These are phyloP conservation scores for Cynopterus brachyotis DNA, from an alignment of 2,113 vertebrate species.

Conservation along the genomic window DNA sequence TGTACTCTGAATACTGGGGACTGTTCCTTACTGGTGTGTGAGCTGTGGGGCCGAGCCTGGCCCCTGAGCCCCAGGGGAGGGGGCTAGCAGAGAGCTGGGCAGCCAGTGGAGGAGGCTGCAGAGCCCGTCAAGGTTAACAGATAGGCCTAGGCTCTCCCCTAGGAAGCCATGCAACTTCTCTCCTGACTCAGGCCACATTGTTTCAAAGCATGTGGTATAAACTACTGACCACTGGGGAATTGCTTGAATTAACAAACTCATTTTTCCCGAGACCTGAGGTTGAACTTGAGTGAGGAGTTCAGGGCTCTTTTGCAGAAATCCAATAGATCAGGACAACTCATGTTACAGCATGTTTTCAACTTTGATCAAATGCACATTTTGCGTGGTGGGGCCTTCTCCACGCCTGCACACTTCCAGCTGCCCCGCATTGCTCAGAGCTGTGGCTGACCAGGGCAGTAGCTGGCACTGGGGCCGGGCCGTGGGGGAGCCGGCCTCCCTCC, in stretches of 20 bases:
- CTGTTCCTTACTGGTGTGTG: not conserved
- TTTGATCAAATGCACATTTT: slow-evolving; percentile 78
- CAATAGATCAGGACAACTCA: slow-evolving; percentile 73
- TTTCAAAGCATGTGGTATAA: slow-evolving; percentile 60
- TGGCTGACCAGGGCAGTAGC: not conserved
- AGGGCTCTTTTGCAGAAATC: slow-evolving; percentile 73
- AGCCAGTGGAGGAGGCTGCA: not conserved
- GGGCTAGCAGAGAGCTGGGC: not conserved
- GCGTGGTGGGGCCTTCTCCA: not conserved
- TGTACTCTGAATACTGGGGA: not conserved
- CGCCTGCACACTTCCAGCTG: slow-evolving; percentile 9
- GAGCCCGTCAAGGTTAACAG: slow-evolving; percentile 71
- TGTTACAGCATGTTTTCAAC: slow-evolving; percentile 61
- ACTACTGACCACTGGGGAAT: slow-evolving; percentile 60
- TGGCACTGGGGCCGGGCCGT: not conserved
- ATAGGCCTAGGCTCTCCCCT: slow-evolving; percentile 67
- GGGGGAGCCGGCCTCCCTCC: not conserved
- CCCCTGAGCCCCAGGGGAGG: not conserved
- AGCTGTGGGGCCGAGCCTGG: not conserved
- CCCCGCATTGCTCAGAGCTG: not conserved
- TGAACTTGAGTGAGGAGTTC: slow-evolving; percentile 73
- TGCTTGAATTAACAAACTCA: slow-evolving; percentile 76
- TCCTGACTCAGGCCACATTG: slow-evolving; percentile 45
- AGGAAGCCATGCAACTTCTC: slow-evolving; percentile 38
- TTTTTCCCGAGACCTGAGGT: slow-evolving; percentile 65